A percentile compares a stretch with the other conserved stretches of the same genome.
These are phyloP conservation scores for Melanchra persicariae DNA, from an alignment of 2,888 invertebrate species.

Conservation along the genomic window DNA sequence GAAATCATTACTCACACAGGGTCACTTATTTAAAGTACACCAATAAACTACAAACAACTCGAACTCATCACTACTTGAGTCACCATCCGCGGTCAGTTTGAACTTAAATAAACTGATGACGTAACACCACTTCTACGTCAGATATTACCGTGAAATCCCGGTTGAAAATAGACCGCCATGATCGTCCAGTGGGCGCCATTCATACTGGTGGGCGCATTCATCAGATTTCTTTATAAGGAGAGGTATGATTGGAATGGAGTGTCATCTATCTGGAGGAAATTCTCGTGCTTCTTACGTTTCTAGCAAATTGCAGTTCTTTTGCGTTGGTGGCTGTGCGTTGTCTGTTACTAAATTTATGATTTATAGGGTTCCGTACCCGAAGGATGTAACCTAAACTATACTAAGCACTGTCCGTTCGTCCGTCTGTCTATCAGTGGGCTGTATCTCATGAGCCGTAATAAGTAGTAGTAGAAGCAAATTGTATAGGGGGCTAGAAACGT, in stretches of 20 bases:
- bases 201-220: background rate
- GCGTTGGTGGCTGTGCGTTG: too few species aligned
- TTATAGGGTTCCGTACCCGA: too few species aligned
- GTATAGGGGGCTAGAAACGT: too few species aligned
- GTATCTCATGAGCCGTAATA: too few species aligned
- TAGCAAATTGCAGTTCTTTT: background rate
- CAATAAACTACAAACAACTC: background rate
- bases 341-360: too few species aligned
- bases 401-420: too few species aligned
- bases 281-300: background rate
- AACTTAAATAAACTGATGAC: slow-evolving; percentile 23
- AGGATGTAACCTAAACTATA: too few species aligned
- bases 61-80: background rate
- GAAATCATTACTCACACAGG: background rate
- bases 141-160: slow-evolving; percentile 32
- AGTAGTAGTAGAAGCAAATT: too few species aligned
- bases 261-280: background rate
- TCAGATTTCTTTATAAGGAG: slow-evolving; percentile 21
- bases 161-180: slow-evolving; percentile 26
- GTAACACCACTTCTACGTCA: slow-evolving; percentile 8
- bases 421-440: too few species aligned
- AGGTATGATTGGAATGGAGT: background rate
- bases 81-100: slow-evolving; percentile 1
- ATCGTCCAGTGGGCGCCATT: slow-evolving; percentile 32
- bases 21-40: background rate